Base-by-base conservation (phyloP, 2,797 vertebrate genomes). In the Sebastes steindachneri region DNA sequence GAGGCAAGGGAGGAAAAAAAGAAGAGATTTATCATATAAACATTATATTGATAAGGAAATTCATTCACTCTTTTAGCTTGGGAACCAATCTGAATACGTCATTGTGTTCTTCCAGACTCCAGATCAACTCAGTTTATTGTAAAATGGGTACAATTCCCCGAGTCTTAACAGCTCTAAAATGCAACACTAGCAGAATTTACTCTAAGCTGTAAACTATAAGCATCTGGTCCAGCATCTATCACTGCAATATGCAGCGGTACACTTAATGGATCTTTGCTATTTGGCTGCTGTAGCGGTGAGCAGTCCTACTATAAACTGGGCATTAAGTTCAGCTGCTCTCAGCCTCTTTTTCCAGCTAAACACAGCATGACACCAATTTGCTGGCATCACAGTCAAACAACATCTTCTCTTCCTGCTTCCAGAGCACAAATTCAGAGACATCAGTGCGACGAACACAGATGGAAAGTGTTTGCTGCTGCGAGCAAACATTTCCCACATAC, bases 351-450 rank as follows among this genome's bases (percentile, higher is more conserved):
- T 75, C 53, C 66, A 73, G 73, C 63, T 63, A 73, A 88, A 87
- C 87, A 21, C 83, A 82, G 85, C 73, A 37, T 78, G 84, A 90
- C 80, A 83, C 68, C 83, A 86, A 75, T 88, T 79, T 89, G 77
- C 62, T 48, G 53, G 66, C 72, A 66, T 77, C 77, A 59, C 72
- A 60, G 71, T 81, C 77, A n/a, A 79, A 82, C 66, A 28, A 15
- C 29, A 69, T 62, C 54, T 23, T 73, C 58, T 77, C 69, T 68
- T 28, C 23, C 67, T 45, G 81, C 73, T 79, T 79, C 75, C 67
- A 79, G 70, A 75, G 71, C 62, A 81, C 33, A 77, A 29, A 72
- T n/a, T 15, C 57, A 19, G 68, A 75, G 55, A 14, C 51, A 25
- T 31, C 80, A 63, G 55, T 48, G 78, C 19, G 48, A 81, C 33